Base-by-base conservation (phyloP, 2,113 vertebrate species). In the Chloropsis hardwickii region DNA sequence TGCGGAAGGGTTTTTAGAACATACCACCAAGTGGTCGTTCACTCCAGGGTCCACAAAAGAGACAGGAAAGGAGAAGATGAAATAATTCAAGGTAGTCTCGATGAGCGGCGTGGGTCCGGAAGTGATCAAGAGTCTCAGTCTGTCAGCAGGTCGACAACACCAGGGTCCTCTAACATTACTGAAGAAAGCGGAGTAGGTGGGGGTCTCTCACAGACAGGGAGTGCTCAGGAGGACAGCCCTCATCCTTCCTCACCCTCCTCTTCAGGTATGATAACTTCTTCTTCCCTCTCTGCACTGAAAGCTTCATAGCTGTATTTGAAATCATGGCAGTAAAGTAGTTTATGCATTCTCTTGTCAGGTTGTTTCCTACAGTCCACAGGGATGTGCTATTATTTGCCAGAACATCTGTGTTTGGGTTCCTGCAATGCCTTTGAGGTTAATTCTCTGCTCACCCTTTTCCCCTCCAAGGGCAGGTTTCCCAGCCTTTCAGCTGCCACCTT, bases 81-180 rank as follows among this genome's bases (percentile, higher is more conserved):
- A 31, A 97, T 96, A 23, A 95, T 98, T 93, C 99, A 99, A 79
- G 93, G 83, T 39, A 97, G 97, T 79, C 97, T 99, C 12, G 99
- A 99, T 2, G 99, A 99, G 88, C 98, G 99, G 16, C 98, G 99
- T 5, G 99, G 99, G 44, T 99, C 99, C 14, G 99, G 99, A 86
- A 99, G 99, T 2, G 99, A 99, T 95, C 99, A 99, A 9, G 99
- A 99, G 96, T 99, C 99, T 81, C 99, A 99, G 97, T 99, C 99
- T 25, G 99, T 99, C 96, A 99, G 99, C 98, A 98, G 99, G 71
- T 99, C 99, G 6, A 99, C 99, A 88, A 99, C 99, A 21, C 99
- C 99, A 0, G 99, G 99, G 23, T 99, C 99, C 33, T 99, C 99
- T 96, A 99, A 99, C 21, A 98, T 99, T 93, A 99, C 99, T 5